Evolutionary conservation across 1,140 invertebrate genomes (phyloP).

Genomic region (Dinoponera quadriceps): DNA sequence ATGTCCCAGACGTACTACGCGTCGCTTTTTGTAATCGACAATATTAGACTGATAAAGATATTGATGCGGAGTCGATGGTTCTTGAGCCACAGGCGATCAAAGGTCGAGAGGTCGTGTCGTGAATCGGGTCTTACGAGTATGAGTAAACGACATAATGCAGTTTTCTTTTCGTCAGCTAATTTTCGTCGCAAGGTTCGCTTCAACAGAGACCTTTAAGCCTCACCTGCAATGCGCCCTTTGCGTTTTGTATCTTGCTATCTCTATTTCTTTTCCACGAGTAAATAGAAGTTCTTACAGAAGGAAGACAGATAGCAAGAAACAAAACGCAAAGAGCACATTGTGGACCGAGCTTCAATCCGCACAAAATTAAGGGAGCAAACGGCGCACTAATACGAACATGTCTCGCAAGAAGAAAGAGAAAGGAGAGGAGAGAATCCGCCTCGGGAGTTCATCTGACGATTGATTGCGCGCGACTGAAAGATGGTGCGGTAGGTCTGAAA

Average conservation of each 20-base stretch:
- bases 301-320: no score
- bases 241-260: no score
- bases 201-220: constrained; percentile 11
- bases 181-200: constrained; percentile 7
- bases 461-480: constrained; percentile 29
- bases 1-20: constrained; percentile 17
- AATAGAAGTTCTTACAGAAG: no score
- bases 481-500: constrained; percentile 56
- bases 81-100: constrained; percentile 1
- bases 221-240: no score
- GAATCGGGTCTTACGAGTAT: constrained; percentile 2
- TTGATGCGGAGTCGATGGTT: background rate
- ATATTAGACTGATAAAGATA: background rate
- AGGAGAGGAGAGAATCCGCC: background rate
- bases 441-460: background rate
- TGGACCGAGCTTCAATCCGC: constrained; percentile 9
- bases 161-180: background rate
- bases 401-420: background rate
- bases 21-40: background rate
- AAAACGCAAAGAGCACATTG: no score
- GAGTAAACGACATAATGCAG: constrained; percentile 12
- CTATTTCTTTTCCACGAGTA: no score
- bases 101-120: background rate
- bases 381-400: background rate
- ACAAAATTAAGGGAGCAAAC: constrained; percentile 7